Conservation (phyloP, 2,797 vertebrate genomes). For the Alectoris magna region DNA sequence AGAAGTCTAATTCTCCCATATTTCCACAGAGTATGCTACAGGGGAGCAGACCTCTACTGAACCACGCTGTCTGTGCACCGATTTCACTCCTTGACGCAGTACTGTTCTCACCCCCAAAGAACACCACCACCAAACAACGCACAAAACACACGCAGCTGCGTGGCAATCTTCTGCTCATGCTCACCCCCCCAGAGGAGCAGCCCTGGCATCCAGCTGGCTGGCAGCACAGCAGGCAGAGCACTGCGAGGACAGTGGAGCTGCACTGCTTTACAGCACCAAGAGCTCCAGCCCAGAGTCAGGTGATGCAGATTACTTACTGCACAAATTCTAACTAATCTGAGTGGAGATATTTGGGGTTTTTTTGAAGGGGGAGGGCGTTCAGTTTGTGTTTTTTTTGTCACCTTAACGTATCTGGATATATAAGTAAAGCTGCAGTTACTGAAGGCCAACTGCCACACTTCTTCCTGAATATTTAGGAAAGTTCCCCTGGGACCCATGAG, state of each 20-base stretch:
- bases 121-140: not conserved
- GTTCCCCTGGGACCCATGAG: not conserved
- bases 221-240: not conserved
- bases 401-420: not conserved
- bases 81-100: not conserved
- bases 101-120: not conserved
- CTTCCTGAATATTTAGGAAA: not conserved
- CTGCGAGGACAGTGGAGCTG: not conserved
- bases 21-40: not conserved
- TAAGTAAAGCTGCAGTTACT: not conserved
- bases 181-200: rapidly evolving
- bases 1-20: not conserved
- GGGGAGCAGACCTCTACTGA: not conserved
- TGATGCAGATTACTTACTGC: not conserved
- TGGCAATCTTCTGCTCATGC: not conserved
- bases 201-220: not conserved
- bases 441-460: not conserved
- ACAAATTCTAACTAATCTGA: conserved; percentile 9
- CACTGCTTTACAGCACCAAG: not conserved
- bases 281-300: not conserved
- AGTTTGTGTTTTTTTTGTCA: not conserved
- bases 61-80: not conserved
- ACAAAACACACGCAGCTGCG: not conserved
- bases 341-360: not conserved
- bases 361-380: too few species aligned